Base-by-base conservation (phyloP, 2,888 invertebrate species). In the Drosophila acutilabella region DNA sequence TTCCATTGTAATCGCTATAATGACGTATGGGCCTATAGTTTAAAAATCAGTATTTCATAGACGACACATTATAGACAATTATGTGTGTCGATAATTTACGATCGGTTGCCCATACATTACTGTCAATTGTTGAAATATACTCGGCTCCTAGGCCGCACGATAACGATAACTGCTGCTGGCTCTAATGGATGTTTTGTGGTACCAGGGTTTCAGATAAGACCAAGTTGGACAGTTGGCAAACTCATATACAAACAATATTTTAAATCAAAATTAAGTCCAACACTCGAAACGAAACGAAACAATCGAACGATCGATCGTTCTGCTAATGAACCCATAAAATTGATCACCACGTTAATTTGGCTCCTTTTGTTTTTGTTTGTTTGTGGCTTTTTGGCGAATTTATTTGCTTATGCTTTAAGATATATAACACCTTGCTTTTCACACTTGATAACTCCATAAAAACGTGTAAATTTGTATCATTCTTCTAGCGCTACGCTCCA, bases 281-380 rank as follows among this genome's bases (percentile, higher is more conserved):
- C 72, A 66, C 78, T 81, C 78, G 78, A 80, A 48, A 65, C 77
- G 83, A 23, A 23, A 23, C 23, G 23, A 78, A 66, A 23, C 87
- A 77, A 71, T 65, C 78, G 88, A 70, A 79, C 80, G 85, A 56
- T 45, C 23, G 58, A n/a, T 79, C 59, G 57, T 64, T 80, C 62
- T 65, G 88, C 72, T 88, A 85, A 85, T 88, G 84, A 83, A 86
- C 87, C 77, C 88, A 88, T 88, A 88, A 85, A 85, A 85, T 85
- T 85, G 84, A 85, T 85, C 88, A 81, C 88, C 75, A 74, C 75
- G 88, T 71, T 88, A 88, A 85, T 85, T 87, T 78, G 50, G 33
- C 41, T 20, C 23, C 36, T 64, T 33, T 33, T 30, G 59, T 16
- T 23, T 30, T 5, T 54, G 20, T 20, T 23, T 30, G 30, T 14